A percentile compares a stretch with the other conserved stretches of the same genome.
Evolutionary conservation across 2,113 vertebrate species (phyloP).

Genomic region (Gnathonemus longibarbis): DNA sequence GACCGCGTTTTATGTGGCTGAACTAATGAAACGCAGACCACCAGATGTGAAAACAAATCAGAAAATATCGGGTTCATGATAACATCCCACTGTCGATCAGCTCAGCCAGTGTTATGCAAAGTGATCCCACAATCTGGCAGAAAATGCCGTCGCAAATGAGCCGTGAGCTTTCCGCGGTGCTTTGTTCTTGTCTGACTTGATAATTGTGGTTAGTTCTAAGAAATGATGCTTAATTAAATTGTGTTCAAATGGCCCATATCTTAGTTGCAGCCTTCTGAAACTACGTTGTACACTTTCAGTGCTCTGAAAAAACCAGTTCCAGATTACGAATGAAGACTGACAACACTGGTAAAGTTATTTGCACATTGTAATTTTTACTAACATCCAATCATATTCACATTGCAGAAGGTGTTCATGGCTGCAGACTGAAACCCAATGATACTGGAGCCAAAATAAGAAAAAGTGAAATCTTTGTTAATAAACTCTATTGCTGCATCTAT

Average conservation of each 20-base stretch:
- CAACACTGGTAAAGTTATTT: not conserved
- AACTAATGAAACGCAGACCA: slow-evolving; percentile 16
- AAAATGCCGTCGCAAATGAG: not conserved
- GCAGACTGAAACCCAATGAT: not conserved
- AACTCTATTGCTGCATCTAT: not conserved
- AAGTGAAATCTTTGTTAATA: not conserved
- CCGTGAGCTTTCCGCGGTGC: not conserved
- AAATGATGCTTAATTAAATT: not conserved
- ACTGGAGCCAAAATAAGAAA: not conserved
- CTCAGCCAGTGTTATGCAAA: not conserved
- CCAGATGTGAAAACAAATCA: not conserved
- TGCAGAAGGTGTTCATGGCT: not conserved
- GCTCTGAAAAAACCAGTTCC: not conserved
- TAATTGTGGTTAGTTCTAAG: slow-evolving; percentile 1
- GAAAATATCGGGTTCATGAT: not conserved
- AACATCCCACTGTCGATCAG: not conserved
- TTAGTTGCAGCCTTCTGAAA: not conserved
- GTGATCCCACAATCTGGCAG: not conserved
- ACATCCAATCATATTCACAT: not conserved
- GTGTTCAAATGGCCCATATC: not conserved
- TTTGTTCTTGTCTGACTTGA: slow-evolving; percentile 3
- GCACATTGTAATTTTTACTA: not conserved
- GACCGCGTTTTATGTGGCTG: not conserved
- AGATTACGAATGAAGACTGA: not conserved
- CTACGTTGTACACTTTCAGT: not conserved